Evolutionary conservation across 2,113 vertebrate genomes (phyloP), one percentile per base, ranked within the genome.

Genomic region (Larimichthys crocea): DNA sequence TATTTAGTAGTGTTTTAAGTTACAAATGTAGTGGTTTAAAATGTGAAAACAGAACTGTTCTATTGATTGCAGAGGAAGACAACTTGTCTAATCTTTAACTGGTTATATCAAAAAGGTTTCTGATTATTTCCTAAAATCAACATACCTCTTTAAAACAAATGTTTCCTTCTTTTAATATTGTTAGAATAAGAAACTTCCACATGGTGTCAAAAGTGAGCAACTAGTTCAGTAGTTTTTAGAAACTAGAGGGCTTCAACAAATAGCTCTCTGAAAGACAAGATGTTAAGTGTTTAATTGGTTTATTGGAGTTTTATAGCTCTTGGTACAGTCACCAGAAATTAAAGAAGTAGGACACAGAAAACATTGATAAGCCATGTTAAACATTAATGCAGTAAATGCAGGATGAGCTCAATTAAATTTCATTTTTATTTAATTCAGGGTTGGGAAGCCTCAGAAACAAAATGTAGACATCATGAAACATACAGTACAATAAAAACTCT

Each of bases 401-500:
- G 46, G 8, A 20, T 42, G 44, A 61, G 4, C 12, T 48, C 7
- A 59, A 5, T 29, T 49, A 16, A 61, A 60, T 63, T 40, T 64
- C 1, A 20, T 50, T 7, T 56, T 68, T 26, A 68, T 68, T 52
- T 0, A 60, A 68, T 60, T 77, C 29, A 50, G 53, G 15, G 26
- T 50, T 10, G 29, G 2, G 57, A 62, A 73, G 1, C 60, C n/a
- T 72, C 35, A 53, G 22, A 76, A 75, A 66, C 24, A 31, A 79
- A 83, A 71, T 76, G 24, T 46, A 50, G 56, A 83, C 62, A 69
- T 77, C 52, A 66, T 40, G 16, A 80, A 24, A 83, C 72, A 79
- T 12, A 74, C 7, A 53, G 31, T 22, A 55, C 10, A 66, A 53
- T 50, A 52, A 74, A 74, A 74, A 60, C 52, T 50, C 12, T 56